Base-by-base conservation (phyloP, 2,888 invertebrate species). In the Anticlea derivata region DNA sequence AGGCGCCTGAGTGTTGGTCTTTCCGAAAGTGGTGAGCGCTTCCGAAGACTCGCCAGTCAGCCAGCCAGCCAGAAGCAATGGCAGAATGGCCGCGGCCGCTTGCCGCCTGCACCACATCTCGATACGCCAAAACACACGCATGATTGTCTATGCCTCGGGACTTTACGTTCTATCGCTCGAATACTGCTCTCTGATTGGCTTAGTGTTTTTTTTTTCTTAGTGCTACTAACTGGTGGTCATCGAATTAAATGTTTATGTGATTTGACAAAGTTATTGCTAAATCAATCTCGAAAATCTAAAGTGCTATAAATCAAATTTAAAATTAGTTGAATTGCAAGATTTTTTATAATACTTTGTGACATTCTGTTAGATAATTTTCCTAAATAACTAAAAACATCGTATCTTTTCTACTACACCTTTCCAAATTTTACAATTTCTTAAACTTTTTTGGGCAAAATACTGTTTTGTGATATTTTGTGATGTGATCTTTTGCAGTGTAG, bases 1-100 rank as follows among this genome's bases (percentile, higher is more conserved):
- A 6, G 93, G 92, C 23, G 92, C 86, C 63, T 90, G 91, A 7
- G 93, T 92, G 68, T 91, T 93, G 51, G 92, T 93, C 79, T 94
- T 94, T 30, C 94, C 94, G 63, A 94, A 94, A 10, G 94, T 94
- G 0, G 94, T 94, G 50, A 94, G 81, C 0, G 94, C 94, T 65
- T 93, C 92, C 1, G 93, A 92, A 5, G 86, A 83, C 34, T 88
- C 83, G 0, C 91, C 87, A 0, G 85, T 83, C 43, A 87, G 72
- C 84, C 87, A 91, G 0, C 82, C 81, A 23, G 74, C 70, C 22
- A 91, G 70, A 26, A 90, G 68, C 23, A 90, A 53, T 27, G 83
- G 77, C 68, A 90, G 70, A 17, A 88, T 80, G 57, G 78, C 84
- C 31, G 83, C 80, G 17, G 79, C 78, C n/a, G 78, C 77, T 48